Percentiles rank a stretch among this genome's conserved stretches.
phyloP scores from a whole-genome alignment of 2,113 vertebrate genomes.

The Nothocercus nigrocapillus region DNA sequence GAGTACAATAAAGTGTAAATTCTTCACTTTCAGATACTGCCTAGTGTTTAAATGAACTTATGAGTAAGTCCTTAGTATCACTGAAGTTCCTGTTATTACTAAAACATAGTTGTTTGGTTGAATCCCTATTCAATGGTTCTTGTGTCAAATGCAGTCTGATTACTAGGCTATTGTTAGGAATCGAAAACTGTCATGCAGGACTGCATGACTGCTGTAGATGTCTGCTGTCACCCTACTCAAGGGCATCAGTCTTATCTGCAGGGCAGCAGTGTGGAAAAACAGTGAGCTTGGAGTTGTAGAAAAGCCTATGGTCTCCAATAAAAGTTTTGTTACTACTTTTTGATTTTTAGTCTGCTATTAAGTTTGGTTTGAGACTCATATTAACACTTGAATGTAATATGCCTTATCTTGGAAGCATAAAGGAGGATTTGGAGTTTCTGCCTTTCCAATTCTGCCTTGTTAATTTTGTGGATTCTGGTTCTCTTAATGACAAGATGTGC shows the following conservation, averaged over 20 bases:
- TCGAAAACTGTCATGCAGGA: background rate
- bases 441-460: background rate
- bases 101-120: background rate
- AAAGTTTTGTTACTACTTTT: background rate
- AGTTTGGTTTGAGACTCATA: background rate
- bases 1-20: constrained; percentile 77
- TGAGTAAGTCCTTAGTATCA: background rate
- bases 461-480: background rate
- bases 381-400: background rate
- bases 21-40: background rate
- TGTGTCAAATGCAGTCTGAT: background rate
- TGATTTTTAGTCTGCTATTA: background rate
- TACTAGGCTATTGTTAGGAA: background rate
- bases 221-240: background rate
- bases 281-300: background rate
- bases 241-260: background rate
- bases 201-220: background rate
- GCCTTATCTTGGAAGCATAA: background rate
- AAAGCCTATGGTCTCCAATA: background rate
- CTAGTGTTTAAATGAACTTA: background rate
- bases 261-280: background rate
- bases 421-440: background rate
- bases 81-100: background rate
- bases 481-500: background rate
- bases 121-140: background rate